A percentile compares a stretch with the other conserved stretches of the same genome.
Conservation (phyloP, 2,888 invertebrate species). For the Phasia obesa region DNA sequence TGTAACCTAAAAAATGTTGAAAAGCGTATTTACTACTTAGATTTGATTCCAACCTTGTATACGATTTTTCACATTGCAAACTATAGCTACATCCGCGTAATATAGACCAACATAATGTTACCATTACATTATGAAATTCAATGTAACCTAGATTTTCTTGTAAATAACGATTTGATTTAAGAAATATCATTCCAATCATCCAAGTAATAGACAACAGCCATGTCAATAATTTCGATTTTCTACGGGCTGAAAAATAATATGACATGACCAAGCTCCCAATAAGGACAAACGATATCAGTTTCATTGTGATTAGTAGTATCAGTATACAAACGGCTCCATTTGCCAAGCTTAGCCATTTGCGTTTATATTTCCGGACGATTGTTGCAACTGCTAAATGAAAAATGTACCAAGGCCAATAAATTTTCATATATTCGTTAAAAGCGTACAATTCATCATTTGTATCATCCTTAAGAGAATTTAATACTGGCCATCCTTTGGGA, state of each 20-base stretch:
- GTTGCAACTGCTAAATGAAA: conserved; percentile 76
- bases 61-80: conserved; percentile 51
- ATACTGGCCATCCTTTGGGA: conserved; percentile 76
- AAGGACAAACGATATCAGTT: conserved; percentile 70
- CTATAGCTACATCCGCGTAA: conserved; percentile 87
- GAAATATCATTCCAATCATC: conserved; percentile 77
- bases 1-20: conserved; percentile 87
- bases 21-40: conserved; percentile 75
- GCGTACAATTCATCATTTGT: conserved; percentile 80
- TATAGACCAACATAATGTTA: conserved; percentile 86
- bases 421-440: conserved; percentile 77
- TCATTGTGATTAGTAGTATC: conserved; percentile 73
- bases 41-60: conserved; percentile 2
- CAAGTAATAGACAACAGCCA: conserved; percentile 77
- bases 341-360: conserved; percentile 72
- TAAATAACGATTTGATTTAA: conserved; percentile 75
- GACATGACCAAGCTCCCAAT: conserved; percentile 75
- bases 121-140: conserved; percentile 78
- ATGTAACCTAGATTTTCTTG: conserved; percentile 76
- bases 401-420: conserved; percentile 78
- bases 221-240: conserved; percentile 73
- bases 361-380: conserved; percentile 70
- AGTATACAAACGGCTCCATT: conserved; percentile 75
- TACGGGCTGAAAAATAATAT: conserved; percentile 75
- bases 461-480: conserved; percentile 78